Evolutionary conservation across 2,888 invertebrate genomes (phyloP).

Genomic region (Crematogaster levior): DNA sequence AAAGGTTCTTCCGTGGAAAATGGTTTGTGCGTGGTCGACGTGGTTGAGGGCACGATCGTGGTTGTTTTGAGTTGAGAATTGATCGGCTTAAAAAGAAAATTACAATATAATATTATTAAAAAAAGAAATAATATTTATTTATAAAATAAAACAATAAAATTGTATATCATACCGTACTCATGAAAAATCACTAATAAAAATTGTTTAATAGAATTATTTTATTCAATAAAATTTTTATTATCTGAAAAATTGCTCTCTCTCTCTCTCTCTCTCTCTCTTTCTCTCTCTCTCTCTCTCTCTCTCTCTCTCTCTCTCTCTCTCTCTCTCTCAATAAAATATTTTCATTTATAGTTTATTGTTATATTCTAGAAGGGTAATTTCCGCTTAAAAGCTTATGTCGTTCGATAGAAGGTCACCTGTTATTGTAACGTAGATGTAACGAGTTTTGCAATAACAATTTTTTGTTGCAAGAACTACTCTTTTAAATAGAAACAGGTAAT

Average conservation of each 20-base stretch:
- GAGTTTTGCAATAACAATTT: background rate
- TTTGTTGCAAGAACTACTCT: background rate
- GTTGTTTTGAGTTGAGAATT: constrained; percentile 85
- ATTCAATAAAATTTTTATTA: background rate
- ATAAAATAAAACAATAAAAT: background rate
- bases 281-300: too few relatives aligned
- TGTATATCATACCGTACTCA: background rate
- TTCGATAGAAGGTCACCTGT: constrained; percentile 16
- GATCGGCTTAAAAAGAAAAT: constrained; percentile 62
- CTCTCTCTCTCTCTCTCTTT: background rate
- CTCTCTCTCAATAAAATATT: background rate
- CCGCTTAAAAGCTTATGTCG: background rate
- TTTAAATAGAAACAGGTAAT: background rate
- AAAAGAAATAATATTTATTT: background rate
- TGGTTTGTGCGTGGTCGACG: constrained; percentile 75
- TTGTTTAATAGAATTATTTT: background rate
- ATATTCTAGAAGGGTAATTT: background rate
- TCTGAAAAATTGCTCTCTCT: background rate
- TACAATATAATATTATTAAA: constrained; percentile 1
- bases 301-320: background rate
- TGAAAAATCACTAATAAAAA: background rate
- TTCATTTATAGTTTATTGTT: background rate
- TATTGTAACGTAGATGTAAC: background rate
- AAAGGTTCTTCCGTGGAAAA: constrained; percentile 81
- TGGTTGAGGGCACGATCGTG: constrained; percentile 79